Conservation (phyloP, 1,140 invertebrate genomes). For the Holotrichia oblita region DNA sequence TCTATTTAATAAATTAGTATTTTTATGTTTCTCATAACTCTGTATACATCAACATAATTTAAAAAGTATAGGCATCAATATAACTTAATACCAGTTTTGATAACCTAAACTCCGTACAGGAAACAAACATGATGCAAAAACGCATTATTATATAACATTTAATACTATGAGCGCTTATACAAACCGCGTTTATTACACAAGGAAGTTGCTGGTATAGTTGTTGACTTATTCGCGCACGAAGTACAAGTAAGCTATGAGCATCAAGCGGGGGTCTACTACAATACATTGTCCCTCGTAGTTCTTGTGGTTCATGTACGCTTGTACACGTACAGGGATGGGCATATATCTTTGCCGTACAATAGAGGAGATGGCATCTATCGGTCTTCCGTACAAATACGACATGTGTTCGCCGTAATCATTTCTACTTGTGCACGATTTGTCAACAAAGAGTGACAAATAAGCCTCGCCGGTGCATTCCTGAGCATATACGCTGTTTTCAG, state of each 20-base stretch:
- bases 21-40: no score
- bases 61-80: no score
- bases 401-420: conserved; percentile 26
- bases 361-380: conserved; percentile 31
- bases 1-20: no score
- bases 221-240: not conserved
- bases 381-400: conserved; percentile 30
- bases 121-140: no score
- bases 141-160: no score
- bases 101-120: no score
- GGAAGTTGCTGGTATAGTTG: no score
- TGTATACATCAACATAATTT: no score
- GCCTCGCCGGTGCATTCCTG: conserved; percentile 4
- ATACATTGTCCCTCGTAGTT: conserved; percentile 2
- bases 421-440: conserved; percentile 26
- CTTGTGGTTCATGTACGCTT: not conserved
- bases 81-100: no score
- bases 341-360: conserved; percentile 5
- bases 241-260: not conserved
- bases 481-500: conserved; percentile 18
- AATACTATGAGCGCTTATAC: no score
- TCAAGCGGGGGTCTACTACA: not conserved
- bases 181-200: no score
- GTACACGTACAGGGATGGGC: not conserved
- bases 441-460: conserved; percentile 36